phyloP scores from a whole-genome alignment of 92 coral and sea anemone genomes.

The Bergia puertoricense region DNA sequence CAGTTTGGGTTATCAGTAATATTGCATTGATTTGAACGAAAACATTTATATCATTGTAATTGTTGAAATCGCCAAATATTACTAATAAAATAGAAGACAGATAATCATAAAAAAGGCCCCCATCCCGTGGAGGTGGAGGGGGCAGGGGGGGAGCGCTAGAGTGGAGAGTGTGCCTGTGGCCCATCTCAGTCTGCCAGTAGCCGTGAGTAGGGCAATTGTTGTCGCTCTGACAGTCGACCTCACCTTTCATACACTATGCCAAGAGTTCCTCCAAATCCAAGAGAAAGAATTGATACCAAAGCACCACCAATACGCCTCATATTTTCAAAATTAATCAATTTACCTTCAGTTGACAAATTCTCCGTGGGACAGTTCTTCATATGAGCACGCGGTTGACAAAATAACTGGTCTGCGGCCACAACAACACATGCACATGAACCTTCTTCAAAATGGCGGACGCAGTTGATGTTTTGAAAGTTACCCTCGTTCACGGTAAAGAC shows the following conservation, averaged over 20 bases:
- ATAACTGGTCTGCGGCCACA: constrained; percentile 11
- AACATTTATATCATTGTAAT: too few relatives aligned
- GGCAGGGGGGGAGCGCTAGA: too few relatives aligned
- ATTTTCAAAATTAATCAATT: neutral
- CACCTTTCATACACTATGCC: constrained; percentile 70
- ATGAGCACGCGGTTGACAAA: neutral
- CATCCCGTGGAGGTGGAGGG: too few relatives aligned
- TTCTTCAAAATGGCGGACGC: constrained; percentile 50
- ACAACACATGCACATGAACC: neutral
- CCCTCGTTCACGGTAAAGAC: constrained; percentile 65
- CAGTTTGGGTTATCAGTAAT: too few relatives aligned
- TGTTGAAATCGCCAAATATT: too few relatives aligned
- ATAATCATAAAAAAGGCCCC: too few relatives aligned
- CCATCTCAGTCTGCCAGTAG: too few relatives aligned
- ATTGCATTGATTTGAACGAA: too few relatives aligned
- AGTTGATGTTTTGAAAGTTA: constrained; percentile 53
- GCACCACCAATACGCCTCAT: constrained; percentile 52
- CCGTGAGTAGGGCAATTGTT: too few relatives aligned
- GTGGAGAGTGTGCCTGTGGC: too few relatives aligned
- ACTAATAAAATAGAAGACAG: too few relatives aligned
- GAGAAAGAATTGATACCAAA: constrained; percentile 50
- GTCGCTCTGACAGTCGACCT: neutral
- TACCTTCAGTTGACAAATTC: neutral
- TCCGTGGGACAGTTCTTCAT: neutral
- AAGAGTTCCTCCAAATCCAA: constrained; percentile 68